Base-by-base conservation (phyloP, 2,113 vertebrate genomes). In the Onychostruthus taczanowskii region DNA sequence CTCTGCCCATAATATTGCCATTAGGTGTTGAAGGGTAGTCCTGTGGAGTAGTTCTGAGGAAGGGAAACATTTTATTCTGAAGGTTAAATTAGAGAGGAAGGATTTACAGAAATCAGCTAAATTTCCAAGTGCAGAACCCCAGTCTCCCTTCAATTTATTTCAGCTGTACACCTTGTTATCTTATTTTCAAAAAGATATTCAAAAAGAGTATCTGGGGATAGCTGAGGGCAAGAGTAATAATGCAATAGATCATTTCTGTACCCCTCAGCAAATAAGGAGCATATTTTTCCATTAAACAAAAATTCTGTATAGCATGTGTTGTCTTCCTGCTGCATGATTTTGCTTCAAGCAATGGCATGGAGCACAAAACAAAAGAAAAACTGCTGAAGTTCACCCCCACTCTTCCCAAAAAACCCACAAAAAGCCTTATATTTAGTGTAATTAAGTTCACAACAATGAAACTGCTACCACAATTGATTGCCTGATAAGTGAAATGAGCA, bases 351-450 rank as follows among this genome's bases (percentile, higher is more conserved):
- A 61, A 13, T 59, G n/a, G 52, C 17, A 46, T 37, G 27, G 47
- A 87, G 20, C 24, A 28, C n/a, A 76, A 50, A 80, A 52, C 18
- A 82, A 73, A 68, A 11, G 30, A 49, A 43, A 3, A 18, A 18
- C 1, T 7, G 16, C 22, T 10, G 4, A 64, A 63, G 33, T 39
- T 27, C 52, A 49, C 26, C 35, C 10, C 16, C 2, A 19, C 3
- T 30, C 6, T 1, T 3, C 6, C 9, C 2, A 4, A 6, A 7
- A 27, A 35, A 2, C 3, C 1, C 23, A 31, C 46, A 37, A 53
- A 39, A 44, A 15, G 4, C 24, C 7, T 37, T 7, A 1, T 26
- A 22, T 44, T 85, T 24, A 49, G 53, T 53, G 16, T 67, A 67
- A 27, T 26, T 35, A 52, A 39, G 39, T 73, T 68, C 18, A 37